Conservation (phyloP, 2,113 vertebrate species). For the Reinhardtius hippoglossoides region DNA sequence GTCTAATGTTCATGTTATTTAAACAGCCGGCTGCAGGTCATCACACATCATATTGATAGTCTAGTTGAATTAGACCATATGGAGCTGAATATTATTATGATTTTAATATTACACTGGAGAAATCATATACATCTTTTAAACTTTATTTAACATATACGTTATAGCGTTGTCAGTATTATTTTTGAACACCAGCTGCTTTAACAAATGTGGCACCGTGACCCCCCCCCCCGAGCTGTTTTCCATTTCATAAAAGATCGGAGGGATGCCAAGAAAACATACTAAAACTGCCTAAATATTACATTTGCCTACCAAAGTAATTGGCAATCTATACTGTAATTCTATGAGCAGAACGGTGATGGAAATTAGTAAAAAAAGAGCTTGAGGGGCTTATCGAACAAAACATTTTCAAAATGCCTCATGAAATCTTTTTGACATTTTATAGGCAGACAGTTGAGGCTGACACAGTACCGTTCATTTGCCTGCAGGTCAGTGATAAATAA, state of each 20-base stretch:
- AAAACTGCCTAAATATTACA: slow-evolving; percentile 6
- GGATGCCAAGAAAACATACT: slow-evolving; percentile 11
- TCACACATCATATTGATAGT: slow-evolving; percentile 39
- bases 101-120: not conserved
- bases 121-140: not conserved
- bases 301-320: not conserved
- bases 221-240: not conserved
- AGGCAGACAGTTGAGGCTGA: not conserved
- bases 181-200: slow-evolving; percentile 23
- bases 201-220: not conserved
- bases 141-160: not conserved
- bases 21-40: slow-evolving; percentile 40
- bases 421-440: slow-evolving; percentile 1
- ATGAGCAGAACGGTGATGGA: slow-evolving; percentile 22
- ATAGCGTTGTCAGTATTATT: not conserved
- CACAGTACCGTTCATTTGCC: not conserved
- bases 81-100: slow-evolving; percentile 28
- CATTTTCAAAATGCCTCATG: not conserved
- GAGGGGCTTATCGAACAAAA: not conserved
- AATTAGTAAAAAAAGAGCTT: slow-evolving; percentile 6
- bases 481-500: slow-evolving; percentile 1
- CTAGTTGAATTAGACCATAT: slow-evolving; percentile 29
- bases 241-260: slow-evolving; percentile 10
- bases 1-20: slow-evolving; percentile 14
- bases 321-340: not conserved